Evolutionary conservation across 2,888 invertebrate genomes (phyloP).

Genomic region (Drosophila hamatofila): DNA sequence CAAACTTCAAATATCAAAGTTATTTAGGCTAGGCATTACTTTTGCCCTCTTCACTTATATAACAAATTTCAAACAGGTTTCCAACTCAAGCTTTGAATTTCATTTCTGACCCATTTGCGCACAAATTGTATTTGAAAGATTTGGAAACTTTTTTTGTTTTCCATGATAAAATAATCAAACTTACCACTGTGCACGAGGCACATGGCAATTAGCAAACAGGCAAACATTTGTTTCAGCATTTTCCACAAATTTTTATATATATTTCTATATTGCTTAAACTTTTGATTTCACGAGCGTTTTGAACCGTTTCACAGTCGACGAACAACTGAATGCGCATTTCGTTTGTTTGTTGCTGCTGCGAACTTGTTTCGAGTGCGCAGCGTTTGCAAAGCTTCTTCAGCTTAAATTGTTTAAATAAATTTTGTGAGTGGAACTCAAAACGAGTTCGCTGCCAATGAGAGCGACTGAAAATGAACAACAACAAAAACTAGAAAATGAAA

Average conservation of each 20-base stretch:
- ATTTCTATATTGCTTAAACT: constrained; percentile 2
- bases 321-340: constrained; percentile 64
- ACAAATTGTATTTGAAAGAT: constrained; percentile 7
- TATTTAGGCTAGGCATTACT: not conserved
- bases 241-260: constrained; percentile 31
- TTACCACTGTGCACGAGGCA: constrained; percentile 81
- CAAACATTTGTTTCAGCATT: constrained; percentile 81
- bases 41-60: constrained; percentile 1
- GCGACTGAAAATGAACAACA: not conserved
- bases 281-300: constrained; percentile 19
- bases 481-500: not conserved
- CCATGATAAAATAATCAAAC: constrained; percentile 38
- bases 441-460: constrained; percentile 47
- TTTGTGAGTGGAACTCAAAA: constrained; percentile 65
- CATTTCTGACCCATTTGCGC: constrained; percentile 4
- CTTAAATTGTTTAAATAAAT: constrained; percentile 46
- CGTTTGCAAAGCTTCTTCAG: constrained; percentile 59
- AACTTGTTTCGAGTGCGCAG: constrained; percentile 44
- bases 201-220: constrained; percentile 73
- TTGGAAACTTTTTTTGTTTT: not conserved
- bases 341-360: constrained; percentile 34
- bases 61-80: constrained; percentile 31
- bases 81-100: not conserved
- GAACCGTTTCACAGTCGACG: constrained; percentile 52
- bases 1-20: not conserved